These are phyloP conservation scores for Numida meleagris DNA, from an alignment of 2,113 vertebrate genomes.

Conservation along the genomic window DNA sequence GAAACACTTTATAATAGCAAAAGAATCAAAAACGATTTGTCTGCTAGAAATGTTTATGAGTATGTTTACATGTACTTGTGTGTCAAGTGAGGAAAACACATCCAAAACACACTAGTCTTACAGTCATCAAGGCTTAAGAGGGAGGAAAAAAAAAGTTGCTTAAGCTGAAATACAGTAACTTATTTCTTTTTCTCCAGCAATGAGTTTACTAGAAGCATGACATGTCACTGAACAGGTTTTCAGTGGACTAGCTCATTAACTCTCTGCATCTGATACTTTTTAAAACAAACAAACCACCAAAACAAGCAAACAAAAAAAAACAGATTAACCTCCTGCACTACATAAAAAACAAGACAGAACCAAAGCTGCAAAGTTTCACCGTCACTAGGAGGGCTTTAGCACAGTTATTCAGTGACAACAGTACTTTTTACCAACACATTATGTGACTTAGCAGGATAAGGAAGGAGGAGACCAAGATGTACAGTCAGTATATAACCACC, in stretches of 20 bases:
- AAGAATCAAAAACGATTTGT: not conserved
- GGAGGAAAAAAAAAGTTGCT: not conserved
- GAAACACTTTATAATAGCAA: not conserved
- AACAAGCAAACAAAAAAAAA: not conserved
- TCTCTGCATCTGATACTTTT: slow-evolving; percentile 75
- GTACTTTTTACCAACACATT: not conserved
- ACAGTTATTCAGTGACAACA: not conserved
- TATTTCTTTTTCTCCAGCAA: slow-evolving; percentile 43
- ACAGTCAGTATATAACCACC: not conserved
- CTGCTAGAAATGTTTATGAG: not conserved
- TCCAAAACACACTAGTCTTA: not conserved
- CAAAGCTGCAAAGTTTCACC: not conserved
- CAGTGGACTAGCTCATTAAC: slow-evolving; percentile 68
- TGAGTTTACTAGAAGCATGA: slow-evolving; percentile 35
- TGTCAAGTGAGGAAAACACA: slow-evolving; percentile 1
- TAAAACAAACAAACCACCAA: not conserved
- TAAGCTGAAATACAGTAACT: not conserved
- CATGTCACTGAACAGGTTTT: slow-evolving; percentile 19
- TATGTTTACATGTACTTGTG: not conserved
- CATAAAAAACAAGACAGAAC: not conserved
- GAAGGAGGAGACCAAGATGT: not conserved
- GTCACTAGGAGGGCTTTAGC: not conserved
- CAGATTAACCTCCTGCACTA: not conserved
- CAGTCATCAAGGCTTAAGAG: slow-evolving; percentile 3
- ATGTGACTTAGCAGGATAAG: not conserved